Percentiles rank a stretch among this genome's conserved stretches.
Conservation (phyloP, 2,113 vertebrate species). For the Sardina pilchardus region DNA sequence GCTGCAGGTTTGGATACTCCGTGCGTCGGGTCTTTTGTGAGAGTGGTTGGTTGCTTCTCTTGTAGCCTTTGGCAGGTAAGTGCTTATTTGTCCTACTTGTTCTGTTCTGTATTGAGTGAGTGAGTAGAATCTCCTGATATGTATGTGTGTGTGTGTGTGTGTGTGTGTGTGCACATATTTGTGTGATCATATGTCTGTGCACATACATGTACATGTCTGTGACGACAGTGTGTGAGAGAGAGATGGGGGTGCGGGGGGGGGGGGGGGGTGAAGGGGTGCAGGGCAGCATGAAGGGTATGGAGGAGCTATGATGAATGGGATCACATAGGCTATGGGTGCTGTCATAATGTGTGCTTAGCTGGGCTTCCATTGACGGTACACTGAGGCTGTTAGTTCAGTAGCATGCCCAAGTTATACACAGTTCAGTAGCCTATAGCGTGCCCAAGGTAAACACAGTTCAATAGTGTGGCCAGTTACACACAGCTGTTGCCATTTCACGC, state of each 20-base stretch:
- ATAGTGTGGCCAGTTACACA: background rate
- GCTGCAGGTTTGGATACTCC: background rate
- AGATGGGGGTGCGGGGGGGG: background rate
- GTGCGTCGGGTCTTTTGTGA: background rate
- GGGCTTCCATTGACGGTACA: background rate
- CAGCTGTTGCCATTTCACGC: background rate
- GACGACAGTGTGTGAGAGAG: background rate
- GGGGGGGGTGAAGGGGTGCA: no score
- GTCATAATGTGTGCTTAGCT: background rate
- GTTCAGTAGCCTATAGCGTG: no score
- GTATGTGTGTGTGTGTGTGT: background rate
- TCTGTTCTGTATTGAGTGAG: background rate
- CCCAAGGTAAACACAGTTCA: no score
- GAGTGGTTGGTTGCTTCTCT: background rate
- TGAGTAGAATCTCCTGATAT: background rate
- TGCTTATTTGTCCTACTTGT: background rate
- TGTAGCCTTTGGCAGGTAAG: background rate
- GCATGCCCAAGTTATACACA: no score
- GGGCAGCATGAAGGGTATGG: background rate
- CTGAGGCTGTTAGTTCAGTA: background rate
- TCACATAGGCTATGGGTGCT: background rate
- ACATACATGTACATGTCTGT: background rate
- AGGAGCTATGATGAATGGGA: background rate
- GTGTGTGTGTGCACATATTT: background rate
- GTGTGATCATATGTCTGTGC: constrained; percentile 17